Conservation (phyloP, 2,888 invertebrate genomes). For the Chesias legatella region DNA sequence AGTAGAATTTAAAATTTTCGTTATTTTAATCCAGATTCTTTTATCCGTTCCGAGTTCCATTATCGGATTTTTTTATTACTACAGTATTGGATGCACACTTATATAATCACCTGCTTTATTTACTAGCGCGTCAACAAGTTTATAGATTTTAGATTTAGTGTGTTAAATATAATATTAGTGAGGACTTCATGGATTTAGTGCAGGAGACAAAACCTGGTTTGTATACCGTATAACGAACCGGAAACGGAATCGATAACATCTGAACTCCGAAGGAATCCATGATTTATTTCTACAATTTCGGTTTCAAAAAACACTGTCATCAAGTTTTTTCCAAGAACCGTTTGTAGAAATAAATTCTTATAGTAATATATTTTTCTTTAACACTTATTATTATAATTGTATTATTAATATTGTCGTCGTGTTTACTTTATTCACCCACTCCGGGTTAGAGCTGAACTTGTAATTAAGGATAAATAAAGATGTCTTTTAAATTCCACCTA, state of each 20-base stretch:
- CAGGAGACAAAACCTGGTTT: neutral
- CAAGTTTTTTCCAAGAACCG: conserved; percentile 43
- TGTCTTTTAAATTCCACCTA: no score
- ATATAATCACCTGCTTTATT: conserved; percentile 36
- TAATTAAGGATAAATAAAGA: conserved; percentile 36
- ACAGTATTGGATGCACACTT: conserved; percentile 44
- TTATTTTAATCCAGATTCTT: no score
- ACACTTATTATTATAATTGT: conserved; percentile 33
- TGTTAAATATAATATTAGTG: conserved; percentile 26
- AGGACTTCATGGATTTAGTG: conserved; percentile 31
- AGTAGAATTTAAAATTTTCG: no score
- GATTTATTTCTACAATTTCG: conserved; percentile 55
- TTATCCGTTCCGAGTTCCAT: conserved; percentile 5
- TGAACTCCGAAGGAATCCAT: conserved; percentile 32
- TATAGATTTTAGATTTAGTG: conserved; percentile 39
- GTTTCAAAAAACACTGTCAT: conserved; percentile 41
- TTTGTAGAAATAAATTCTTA: conserved; percentile 43
- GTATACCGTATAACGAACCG: no score
- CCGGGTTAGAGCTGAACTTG: conserved; percentile 67
- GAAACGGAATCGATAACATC: neutral
- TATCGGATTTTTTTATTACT: conserved; percentile 8
- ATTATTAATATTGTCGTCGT: conserved; percentile 69
- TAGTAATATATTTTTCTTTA: conserved; percentile 37
- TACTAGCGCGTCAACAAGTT: conserved; percentile 39
- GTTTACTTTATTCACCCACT: conserved; percentile 61